Base-by-base conservation (phyloP, 2,797 vertebrate genomes). In the Sebastes hubbsi region DNA sequence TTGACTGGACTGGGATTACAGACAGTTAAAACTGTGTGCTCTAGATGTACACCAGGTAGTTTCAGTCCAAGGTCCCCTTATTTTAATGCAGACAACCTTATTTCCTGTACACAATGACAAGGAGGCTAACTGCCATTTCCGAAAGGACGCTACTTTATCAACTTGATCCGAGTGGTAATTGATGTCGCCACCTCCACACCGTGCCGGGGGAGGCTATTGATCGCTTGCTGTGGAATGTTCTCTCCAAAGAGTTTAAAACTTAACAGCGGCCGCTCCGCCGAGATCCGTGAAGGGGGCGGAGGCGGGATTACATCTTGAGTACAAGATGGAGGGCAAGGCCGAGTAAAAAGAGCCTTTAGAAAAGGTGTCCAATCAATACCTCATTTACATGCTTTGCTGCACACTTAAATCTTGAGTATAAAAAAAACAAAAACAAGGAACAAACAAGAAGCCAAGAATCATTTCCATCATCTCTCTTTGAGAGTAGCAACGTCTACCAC, bases 141-240 rank as follows among this genome's bases (percentile, higher is more conserved):
- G 52, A 88, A 84, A 85, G 86, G 89, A 92, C 72, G 73, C 80
- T 86, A 85, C 88, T 93, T 92, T 91, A 93, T 91, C 91, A 93
- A 81, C 78, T 78, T 89, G 85, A 91, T 91, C 88, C 42, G 27
- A 82, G 80, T 62, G 62, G 89, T 94, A 93, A 95, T 93, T 92
- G 93, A 89, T 92, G 92, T 93, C 86, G 82, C 74, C 92, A 93
- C 93, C 93, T 93, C 84, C 73, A 68, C 79, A 64, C 82, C 82
- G 85, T 83, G 84, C 81, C 38, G 27, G 27, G 79, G 78, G 80
- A 70, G 67, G 65, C 68, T 92, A 95, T 94, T 86, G 93, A 94
- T 94, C 75, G 84, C 67, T 27, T 77, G 80, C 82, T 82, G 73
- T 60, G 56, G 80, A 90, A 85, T 36, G 83, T 80, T 88, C 80